Percentiles rank a stretch among this genome's conserved stretches.
Evolutionary conservation across 1,140 invertebrate genomes (phyloP).

Genomic region (Capitella teleta): DNA sequence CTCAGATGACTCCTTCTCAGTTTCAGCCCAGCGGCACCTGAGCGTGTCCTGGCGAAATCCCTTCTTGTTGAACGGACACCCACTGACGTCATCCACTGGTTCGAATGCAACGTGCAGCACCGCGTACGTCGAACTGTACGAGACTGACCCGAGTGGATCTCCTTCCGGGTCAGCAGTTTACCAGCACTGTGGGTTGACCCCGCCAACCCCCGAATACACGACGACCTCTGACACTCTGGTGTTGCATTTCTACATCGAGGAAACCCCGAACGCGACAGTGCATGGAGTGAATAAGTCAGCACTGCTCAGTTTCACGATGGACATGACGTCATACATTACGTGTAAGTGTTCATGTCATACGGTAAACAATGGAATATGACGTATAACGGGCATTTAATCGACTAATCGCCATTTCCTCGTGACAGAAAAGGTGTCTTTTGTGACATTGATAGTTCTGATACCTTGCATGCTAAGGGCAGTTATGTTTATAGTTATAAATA

Average conservation of each 20-base stretch:
- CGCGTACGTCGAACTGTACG: background rate
- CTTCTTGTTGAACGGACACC: background rate
- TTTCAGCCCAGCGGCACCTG: too few relatives aligned
- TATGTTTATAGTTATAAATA: too few relatives aligned
- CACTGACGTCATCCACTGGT: too few relatives aligned
- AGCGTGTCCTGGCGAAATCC: background rate
- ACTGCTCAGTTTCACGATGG: background rate
- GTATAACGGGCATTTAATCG: too few relatives aligned
- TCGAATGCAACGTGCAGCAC: too few relatives aligned
- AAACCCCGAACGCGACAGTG: background rate
- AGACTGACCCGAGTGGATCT: background rate
- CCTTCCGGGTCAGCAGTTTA: background rate
- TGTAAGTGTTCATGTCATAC: conserved; percentile 1
- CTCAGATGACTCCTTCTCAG: too few relatives aligned
- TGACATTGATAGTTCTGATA: too few relatives aligned
- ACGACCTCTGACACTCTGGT: background rate
- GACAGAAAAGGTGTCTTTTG: too few relatives aligned
- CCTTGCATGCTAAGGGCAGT: too few relatives aligned
- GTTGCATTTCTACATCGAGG: background rate
- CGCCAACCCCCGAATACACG: background rate
- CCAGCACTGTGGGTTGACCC: background rate
- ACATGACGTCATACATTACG: conserved; percentile 4
- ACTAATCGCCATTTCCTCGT: too few relatives aligned
- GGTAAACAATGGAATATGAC: too few relatives aligned
- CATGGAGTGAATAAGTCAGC: too few relatives aligned